These are phyloP conservation scores for Pyrrhia umbra DNA, from an alignment of 2,888 invertebrate species.

Conservation along the genomic window DNA sequence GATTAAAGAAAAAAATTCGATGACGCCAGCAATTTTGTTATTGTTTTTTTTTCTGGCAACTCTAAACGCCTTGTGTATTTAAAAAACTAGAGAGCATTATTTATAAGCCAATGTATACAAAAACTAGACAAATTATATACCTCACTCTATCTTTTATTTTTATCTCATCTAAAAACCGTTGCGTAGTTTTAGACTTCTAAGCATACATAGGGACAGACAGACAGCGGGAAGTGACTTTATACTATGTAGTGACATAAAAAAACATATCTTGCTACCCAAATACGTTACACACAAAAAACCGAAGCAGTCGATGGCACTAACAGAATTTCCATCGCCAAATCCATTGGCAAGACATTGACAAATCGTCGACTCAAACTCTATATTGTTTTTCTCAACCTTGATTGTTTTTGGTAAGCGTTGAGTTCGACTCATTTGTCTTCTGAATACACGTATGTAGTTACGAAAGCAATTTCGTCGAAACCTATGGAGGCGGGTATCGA, in stretches of 20 bases:
- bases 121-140: no score
- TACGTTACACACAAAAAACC: constrained; percentile 4
- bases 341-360: constrained; percentile 70
- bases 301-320: constrained; percentile 24
- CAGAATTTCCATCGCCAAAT: constrained; percentile 61
- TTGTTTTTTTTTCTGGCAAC: constrained; percentile 3
- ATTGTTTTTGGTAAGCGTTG: constrained; percentile 67
- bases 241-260: no score
- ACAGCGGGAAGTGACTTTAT: no score
- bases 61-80: background rate
- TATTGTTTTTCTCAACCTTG: constrained; percentile 69
- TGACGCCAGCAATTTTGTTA: background rate
- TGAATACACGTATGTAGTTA: constrained; percentile 52
- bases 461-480: constrained; percentile 64
- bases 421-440: constrained; percentile 68
- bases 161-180: no score
- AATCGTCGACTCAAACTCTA: constrained; percentile 73
- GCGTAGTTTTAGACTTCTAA: no score
- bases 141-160: no score
- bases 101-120: no score
- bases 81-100: background rate
- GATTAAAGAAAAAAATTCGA: background rate
- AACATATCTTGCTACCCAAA: no score
- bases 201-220: no score
- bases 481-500: constrained; percentile 59